Percentiles rank a stretch among this genome's conserved stretches.
Conservation (phyloP, 2,888 invertebrate species). For the Neoitamus cyanurus region DNA sequence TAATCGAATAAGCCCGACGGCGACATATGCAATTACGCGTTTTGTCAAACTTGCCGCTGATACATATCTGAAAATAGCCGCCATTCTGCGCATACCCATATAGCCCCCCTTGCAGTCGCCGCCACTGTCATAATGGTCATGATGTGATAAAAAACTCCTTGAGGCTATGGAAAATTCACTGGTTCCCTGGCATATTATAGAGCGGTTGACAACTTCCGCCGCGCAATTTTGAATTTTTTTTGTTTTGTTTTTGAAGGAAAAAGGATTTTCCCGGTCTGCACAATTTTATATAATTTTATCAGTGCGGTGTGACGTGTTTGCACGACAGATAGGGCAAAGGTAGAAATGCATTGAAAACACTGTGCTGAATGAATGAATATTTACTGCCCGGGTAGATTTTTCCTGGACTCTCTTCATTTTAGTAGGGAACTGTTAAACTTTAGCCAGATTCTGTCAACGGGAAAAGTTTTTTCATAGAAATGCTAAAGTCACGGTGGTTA, state of each 20-base stretch:
- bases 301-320: background rate
- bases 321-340: background rate
- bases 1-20: constrained; percentile 47
- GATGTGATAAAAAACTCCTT: background rate
- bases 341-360: background rate
- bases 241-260: background rate
- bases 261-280: background rate
- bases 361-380: background rate
- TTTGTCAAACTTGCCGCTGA: constrained; percentile 49
- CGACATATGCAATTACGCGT: constrained; percentile 54
- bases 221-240: background rate
- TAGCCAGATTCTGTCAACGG: background rate
- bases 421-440: background rate
- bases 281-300: background rate
- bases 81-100: background rate
- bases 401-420: background rate
- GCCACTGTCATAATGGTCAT: background rate
- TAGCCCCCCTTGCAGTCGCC: background rate
- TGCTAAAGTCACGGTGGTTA: background rate
- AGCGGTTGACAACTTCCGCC: background rate
- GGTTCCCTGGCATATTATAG: background rate
- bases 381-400: background rate
- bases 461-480: background rate
- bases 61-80: constrained; percentile 1
- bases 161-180: background rate